Base-by-base conservation (phyloP, 2,797 vertebrate species). In the Sebastes taczanowskii region DNA sequence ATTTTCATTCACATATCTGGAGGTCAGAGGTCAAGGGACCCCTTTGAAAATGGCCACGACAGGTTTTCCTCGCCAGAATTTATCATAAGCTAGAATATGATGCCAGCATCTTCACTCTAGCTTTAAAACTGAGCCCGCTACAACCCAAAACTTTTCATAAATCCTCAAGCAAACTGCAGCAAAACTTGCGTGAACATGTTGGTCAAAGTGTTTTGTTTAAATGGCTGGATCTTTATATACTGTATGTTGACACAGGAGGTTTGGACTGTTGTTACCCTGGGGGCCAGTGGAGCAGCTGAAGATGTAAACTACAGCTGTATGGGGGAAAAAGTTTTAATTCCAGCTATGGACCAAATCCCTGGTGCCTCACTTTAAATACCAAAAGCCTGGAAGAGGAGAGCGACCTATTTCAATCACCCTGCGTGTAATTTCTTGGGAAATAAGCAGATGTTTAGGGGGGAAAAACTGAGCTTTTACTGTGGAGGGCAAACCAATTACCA, bases 221-320 rank as follows among this genome's bases (percentile, higher is more conserved):
- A 77, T 55, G 38, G 11, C n/a, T 82, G 35, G 3, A 71, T 66
- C 22, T 71, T 77, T 70, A 75, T 23, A 67, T 34, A 56, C 23
- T 4, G 0, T 49, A 42, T 87, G 38, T 82, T 85, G 82, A 84
- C 85, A 74, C 79, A 34, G 56, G 74, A 84, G 78, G 49, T 2
- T 63, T 22, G 22, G 32, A n/a, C 61, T 6, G 6, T 46, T 67
- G 27, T 49, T 67, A 69, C 25, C 59, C 83, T 65, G 60, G 53
- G 11, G 74, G 56, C 63, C 3, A 25, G 20, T 2, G 20, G 29
- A 82, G 65, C 71, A 42, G 65, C 65, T 81, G 66, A 67, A 81
- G 74, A 86, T 73, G 72, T 74, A 67, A 81, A 79, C 77, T 59
- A 72, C 82, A 89, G 82, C 77, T 86, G 83, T 70, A 73, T 38